phyloP scores from a whole-genome alignment of 2,888 invertebrate species.

The Microplitis deprimator region DNA sequence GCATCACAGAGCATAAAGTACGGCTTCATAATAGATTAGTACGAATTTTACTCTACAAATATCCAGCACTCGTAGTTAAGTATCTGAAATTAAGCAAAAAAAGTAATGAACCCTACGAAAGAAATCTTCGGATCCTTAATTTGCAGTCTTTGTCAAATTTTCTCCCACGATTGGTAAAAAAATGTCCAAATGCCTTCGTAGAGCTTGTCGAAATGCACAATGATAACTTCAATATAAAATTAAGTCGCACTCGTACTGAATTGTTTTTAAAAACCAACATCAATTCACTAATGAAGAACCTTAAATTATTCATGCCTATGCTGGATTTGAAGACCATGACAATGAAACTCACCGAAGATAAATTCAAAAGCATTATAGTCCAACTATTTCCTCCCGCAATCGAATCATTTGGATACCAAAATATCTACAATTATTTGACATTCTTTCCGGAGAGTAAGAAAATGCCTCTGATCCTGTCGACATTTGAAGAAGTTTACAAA shows the following conservation, averaged over 20 bases:
- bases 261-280: constrained; percentile 41
- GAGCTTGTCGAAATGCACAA: constrained; percentile 48
- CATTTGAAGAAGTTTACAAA: constrained; percentile 55
- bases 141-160: constrained; percentile 45
- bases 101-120: neutral
- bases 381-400: neutral
- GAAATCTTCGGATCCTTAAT: neutral
- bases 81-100: constrained; percentile 56
- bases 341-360: neutral
- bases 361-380: neutral
- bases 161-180: constrained; percentile 55
- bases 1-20: constrained; percentile 35
- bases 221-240: constrained; percentile 51
- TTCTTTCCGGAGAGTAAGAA: constrained; percentile 54
- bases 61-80: constrained; percentile 58
- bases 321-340: neutral
- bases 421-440: constrained; percentile 38
- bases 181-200: constrained; percentile 53
- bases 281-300: neutral
- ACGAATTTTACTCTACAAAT: constrained; percentile 38
- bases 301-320: neutral
- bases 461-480: constrained; percentile 47
- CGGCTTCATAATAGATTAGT: neutral
- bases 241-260: constrained; percentile 47
- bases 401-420: constrained; percentile 22